phyloP scores from a whole-genome alignment of 2,888 invertebrate species.

The Diloba caeruleocephala region DNA sequence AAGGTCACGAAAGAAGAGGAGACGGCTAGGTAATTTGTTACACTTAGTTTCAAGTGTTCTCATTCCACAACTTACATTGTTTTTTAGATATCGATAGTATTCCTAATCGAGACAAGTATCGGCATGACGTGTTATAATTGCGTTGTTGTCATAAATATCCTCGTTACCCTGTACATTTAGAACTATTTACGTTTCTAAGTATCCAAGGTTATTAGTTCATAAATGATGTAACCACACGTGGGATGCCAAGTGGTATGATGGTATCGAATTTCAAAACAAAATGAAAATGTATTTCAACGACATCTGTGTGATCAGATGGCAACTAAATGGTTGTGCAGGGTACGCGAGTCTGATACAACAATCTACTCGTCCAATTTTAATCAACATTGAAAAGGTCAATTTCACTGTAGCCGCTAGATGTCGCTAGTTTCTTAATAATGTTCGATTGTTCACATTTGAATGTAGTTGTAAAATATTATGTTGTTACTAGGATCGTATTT shows the following conservation, averaged over 20 bases:
- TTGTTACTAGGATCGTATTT: too few species aligned
- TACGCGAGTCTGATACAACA: constrained; percentile 19
- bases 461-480: neutral
- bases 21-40: constrained; percentile 61
- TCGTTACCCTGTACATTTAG: constrained; percentile 21
- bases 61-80: too few species aligned
- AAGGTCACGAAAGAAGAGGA: constrained; percentile 56
- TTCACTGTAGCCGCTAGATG: constrained; percentile 23
- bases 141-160: constrained; percentile 7
- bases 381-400: neutral
- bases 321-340: constrained; percentile 39
- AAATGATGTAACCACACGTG: constrained; percentile 60
- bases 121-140: neutral
- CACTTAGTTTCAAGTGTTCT: too few species aligned
- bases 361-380: constrained; percentile 14
- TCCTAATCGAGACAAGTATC: neutral
- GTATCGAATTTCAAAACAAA: constrained; percentile 47
- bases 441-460: neutral
- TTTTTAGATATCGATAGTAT: too few species aligned
- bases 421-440: constrained; percentile 15
- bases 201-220: constrained; percentile 57
- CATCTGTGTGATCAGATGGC: constrained; percentile 51
- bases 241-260: constrained; percentile 48
- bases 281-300: constrained; percentile 41
- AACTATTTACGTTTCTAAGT: constrained; percentile 38